Evolutionary conservation across 2,888 invertebrate species (phyloP).

Genomic region (Sphaerophoria taeniata): DNA sequence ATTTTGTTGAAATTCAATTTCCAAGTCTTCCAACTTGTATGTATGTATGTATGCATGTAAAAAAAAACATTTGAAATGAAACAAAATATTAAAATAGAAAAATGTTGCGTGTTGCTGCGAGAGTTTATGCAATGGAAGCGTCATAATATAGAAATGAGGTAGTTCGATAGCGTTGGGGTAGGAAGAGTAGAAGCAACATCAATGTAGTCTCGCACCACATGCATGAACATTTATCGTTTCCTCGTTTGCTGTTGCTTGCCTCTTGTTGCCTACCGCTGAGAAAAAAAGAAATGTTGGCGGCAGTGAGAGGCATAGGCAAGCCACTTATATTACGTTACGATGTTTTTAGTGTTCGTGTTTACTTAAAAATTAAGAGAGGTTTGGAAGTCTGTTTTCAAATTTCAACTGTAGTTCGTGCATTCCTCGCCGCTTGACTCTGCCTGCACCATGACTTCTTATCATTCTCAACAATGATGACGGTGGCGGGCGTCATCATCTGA

Average conservation of each 20-base stretch:
- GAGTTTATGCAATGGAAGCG: conserved; percentile 73
- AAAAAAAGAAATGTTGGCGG: not conserved
- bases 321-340: too few relatives aligned
- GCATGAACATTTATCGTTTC: conserved; percentile 70
- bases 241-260: conserved; percentile 56
- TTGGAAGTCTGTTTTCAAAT: too few relatives aligned
- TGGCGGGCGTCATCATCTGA: conserved; percentile 2
- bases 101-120: conserved; percentile 73
- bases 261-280: not conserved
- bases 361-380: too few relatives aligned
- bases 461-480: conserved; percentile 30
- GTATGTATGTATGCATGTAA: conserved; percentile 30
- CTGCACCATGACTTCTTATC: conserved; percentile 45
- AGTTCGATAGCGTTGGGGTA: conserved; percentile 47
- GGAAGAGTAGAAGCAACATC: conserved; percentile 32
- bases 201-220: conserved; percentile 49
- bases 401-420: conserved; percentile 24
- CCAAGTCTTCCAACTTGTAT: conserved; percentile 62
- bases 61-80: conserved; percentile 51
- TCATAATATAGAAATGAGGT: conserved; percentile 51
- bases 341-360: too few relatives aligned
- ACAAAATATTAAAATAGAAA: conserved; percentile 46
- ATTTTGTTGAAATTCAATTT: conserved; percentile 2
- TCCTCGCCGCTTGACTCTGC: conserved; percentile 18
- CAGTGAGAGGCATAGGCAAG: conserved; percentile 25